Base-by-base conservation (phyloP, 2,113 vertebrate species). In the Platichthys stellatus region DNA sequence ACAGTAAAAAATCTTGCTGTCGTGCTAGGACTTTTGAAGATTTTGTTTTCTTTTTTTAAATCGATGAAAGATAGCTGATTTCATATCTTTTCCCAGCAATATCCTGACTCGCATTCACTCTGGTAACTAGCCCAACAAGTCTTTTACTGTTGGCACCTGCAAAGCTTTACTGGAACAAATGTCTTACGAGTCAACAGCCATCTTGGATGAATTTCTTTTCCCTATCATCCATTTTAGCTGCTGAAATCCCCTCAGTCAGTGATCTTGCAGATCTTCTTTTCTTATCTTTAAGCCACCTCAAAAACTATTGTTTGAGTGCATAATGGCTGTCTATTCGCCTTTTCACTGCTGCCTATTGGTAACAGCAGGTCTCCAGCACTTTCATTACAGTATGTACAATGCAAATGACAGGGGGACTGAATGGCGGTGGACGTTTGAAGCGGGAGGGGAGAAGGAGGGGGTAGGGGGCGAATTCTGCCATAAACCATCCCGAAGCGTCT, bases 381-480 rank as follows among this genome's bases (percentile, higher is more conserved):
- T 82, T 82, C 57, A 74, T 73, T 82, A 74, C 47, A 53, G 53
- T 74, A 74, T 56, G 78, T 67, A 76, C 72, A 86, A 85, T 76
- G 71, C 51, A 78, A 81, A 81, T 72, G 76, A 81, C 63, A 81
- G 68, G 49, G 58, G 58, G 62, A 54, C 31, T 78, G 76, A 80
- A 63, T 75, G 57, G 65, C 1, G n/a, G 68, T 69, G 64, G 67
- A 20, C 61, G 74, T 65, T 77, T 74, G 68, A 65, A 69, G 56
- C 0, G 28, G 70, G 24, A 57, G 10, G 31, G 35, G 20, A 3
- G 61, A 21, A 18, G 7, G 31, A 49, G 31, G 51, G 15, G 3
- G 10, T n/a, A 4, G 21, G 31, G 51, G 12, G 13, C 4, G 24
- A 13, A 12, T 60, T 43, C 62, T 62, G 64, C 62, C 57, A 53